Evolutionary conservation across 2,797 vertebrate species (phyloP).

Genomic region (Microctenopoma stevenorrisi): DNA sequence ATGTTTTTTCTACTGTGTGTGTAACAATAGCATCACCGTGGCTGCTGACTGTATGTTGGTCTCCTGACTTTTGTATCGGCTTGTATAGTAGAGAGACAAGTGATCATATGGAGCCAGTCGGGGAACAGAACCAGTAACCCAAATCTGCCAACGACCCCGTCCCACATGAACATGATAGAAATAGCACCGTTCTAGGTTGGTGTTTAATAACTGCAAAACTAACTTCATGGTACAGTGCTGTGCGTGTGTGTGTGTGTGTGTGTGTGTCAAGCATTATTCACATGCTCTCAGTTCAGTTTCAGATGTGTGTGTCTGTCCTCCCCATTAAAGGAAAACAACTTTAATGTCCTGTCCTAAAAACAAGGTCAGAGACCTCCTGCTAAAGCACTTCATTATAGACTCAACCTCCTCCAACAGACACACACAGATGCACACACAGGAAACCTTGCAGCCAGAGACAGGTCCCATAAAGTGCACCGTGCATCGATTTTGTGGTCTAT

Average conservation of each 20-base stretch:
- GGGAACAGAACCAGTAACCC: conserved; percentile 57
- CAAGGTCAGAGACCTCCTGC: conserved; percentile 56
- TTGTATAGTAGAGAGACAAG: neutral
- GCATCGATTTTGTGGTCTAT: conserved; percentile 52
- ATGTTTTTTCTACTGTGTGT: neutral
- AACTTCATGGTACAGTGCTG: conserved; percentile 29
- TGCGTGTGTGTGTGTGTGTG: conserved; percentile 2
- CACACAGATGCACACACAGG: conserved; percentile 11
- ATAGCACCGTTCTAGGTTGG: conserved; percentile 70
- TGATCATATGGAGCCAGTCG: conserved; percentile 34
- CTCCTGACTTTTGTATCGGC: neutral
- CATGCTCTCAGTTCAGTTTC: neutral
- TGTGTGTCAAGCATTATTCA: conserved; percentile 13
- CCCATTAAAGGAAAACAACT: conserved; percentile 51
- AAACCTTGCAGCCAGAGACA: conserved; percentile 37
- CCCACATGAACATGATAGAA: conserved; percentile 64
- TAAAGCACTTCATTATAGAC: conserved; percentile 51
- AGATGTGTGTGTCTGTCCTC: conserved; percentile 4
- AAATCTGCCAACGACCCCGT: conserved; percentile 61
- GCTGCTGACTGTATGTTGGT: neutral
- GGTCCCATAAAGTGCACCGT: conserved; percentile 30
- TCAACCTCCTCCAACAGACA: conserved; percentile 7
- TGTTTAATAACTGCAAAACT: conserved; percentile 57
- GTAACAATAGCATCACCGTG: too few species aligned
- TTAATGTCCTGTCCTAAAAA: conserved; percentile 45